Base-by-base conservation (phyloP, 2,113 vertebrate species). In the Speoplatyrhinus poulsoni region DNA sequence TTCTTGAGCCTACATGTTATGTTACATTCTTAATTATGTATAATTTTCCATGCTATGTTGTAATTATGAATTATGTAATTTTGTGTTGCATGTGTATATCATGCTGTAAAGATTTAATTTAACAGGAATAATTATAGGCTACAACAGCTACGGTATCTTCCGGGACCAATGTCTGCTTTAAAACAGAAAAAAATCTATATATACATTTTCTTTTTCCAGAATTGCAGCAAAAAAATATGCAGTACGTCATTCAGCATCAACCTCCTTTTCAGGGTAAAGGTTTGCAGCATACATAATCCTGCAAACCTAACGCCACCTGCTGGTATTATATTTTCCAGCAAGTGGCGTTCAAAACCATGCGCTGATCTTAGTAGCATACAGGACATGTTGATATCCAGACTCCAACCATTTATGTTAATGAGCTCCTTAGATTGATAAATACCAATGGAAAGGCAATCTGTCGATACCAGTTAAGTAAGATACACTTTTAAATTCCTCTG, bases 61-160 rank as follows among this genome's bases (percentile, higher is more conserved):
- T 58, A 12, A 57, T 5, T 12, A 12, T 58, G 19, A 12, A 58
- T 58, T 26, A 58, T 58, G 10, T 58, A 26, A 19, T 58, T 47
- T 8, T 62, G 26, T 72, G 60, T 67, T 84, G 82, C 82, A 85
- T 86, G 77, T 66, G 60, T 68, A 68, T 66, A 73, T 82, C 46
- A 59, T 61, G 7, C 48, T 57, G 63, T 50, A 46, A 11, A 33
- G 46, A 1, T 49, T 4, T 10, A 46, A 46, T 9, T 26, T 26
- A 26, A 26, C 26, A 26, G 26, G 26, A 26, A 26, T 26, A 26
- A 26, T 26, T 26, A 26, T 26, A 26, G 19, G 19, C 19, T 26
- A 26, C 19, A 26, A 26, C 26, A 26, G 26, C 26, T 26, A 26
- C 26, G 26, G 26, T 26, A 26, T 26, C 2, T 26, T 26, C 26